Base-by-base conservation (phyloP, 2,797 vertebrate species). In the Meriones psammophilus region DNA sequence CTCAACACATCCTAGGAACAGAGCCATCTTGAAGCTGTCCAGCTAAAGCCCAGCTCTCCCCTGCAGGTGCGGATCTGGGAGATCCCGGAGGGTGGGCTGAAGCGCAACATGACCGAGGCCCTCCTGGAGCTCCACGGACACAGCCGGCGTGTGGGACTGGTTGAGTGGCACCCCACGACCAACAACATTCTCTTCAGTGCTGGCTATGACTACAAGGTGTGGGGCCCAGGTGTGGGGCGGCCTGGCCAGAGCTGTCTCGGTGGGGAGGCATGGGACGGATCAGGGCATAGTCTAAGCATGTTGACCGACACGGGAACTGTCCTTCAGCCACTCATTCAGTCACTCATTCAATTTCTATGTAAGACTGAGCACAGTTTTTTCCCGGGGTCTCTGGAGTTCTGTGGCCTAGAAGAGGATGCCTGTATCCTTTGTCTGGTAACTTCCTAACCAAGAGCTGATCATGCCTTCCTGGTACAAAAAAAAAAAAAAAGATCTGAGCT, bases 101-200 rank as follows among this genome's bases (percentile, higher is more conserved):
- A 99, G 97, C 98, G 99, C 96, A 99, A 99, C 98, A 99, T 99
- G 99, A 99, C 99, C 0, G 99, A 99, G 97, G 99, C 99, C 0
- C 99, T 99, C 50, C 98, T 99, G 98, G 99, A 99, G 98, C 98
- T 99, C 56, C 99, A 99, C 0, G 99, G 99, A 4, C 99, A 99
- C 99, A 99, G 99, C 98, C 99, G 99, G 50, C 99, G 99, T 0
- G 99, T 99, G 3, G 99, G 99, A 12, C 98, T 99, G n/a, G 99
- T 99, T 0, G 99, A 99, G 98, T 99, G 99, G 99, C 99, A 99
- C 92, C 99, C 99, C 0, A 99, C 99, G 94, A 99, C 99, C 98
- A 99, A 99, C 96, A 99, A 99, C 98, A 99, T 99, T 98, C 99
- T 99, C 58, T 99, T 99, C 98, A 99, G 99, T 0, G 99, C 99